Conservation (phyloP, 2,113 vertebrate genomes). For the Caretta caretta region DNA sequence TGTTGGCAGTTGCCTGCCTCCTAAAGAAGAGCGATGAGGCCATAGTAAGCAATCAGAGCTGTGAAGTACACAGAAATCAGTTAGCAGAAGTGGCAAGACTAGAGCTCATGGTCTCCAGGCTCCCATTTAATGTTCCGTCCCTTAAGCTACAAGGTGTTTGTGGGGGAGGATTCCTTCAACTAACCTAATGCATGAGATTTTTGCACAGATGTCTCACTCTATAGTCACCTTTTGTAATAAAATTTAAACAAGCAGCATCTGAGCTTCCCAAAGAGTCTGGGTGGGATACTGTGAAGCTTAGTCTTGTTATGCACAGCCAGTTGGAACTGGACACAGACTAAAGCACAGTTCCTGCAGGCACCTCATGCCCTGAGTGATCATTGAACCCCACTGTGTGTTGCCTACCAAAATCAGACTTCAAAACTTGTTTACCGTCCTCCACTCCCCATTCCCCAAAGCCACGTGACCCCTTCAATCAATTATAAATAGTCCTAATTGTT, state of each 20-base stretch:
- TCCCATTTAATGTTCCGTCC: background rate
- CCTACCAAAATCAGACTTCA: background rate
- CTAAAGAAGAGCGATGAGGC: background rate
- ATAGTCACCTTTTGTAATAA: background rate
- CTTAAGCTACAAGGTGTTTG: background rate
- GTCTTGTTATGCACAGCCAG: no score
- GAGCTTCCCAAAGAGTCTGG: no score
- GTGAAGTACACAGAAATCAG: background rate
- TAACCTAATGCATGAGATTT: background rate
- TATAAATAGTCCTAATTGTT: background rate
- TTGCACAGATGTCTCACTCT: fast-evolving
- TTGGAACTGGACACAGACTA: no score
- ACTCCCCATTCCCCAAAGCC: background rate
- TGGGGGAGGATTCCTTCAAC: background rate
- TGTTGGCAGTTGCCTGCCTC: background rate
- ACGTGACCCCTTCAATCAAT: background rate
- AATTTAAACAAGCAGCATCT: background rate
- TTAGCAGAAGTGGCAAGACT: background rate
- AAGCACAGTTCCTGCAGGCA: no score
- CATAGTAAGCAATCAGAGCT: background rate
- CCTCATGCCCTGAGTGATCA: no score
- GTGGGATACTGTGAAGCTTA: no score
- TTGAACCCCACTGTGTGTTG: background rate
- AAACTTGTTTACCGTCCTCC: background rate
- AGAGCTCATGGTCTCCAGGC: background rate